Conservation (phyloP, 2,797 vertebrate species). For the Coracias cyanogaster region DNA sequence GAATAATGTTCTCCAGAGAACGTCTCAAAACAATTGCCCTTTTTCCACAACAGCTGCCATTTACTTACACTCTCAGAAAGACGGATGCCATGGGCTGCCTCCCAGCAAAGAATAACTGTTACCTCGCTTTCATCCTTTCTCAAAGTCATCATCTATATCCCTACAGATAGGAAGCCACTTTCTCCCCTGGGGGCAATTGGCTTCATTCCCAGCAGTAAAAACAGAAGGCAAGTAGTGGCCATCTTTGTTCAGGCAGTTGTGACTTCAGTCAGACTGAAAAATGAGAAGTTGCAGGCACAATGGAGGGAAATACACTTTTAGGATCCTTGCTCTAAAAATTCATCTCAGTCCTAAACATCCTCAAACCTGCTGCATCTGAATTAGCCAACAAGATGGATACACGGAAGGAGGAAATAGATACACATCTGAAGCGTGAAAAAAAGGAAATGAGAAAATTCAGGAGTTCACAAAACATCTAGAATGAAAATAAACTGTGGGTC, state of each 20-base stretch:
- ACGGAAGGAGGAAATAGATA: background rate
- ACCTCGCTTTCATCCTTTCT: slow-evolving; percentile 42
- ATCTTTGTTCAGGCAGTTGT: slow-evolving; percentile 22
- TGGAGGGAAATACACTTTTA: background rate
- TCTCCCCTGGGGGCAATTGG: slow-evolving; percentile 38
- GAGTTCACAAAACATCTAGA: background rate
- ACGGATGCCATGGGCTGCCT: slow-evolving; percentile 33
- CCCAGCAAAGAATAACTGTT: slow-evolving; percentile 51
- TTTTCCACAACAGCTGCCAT: slow-evolving; percentile 54
- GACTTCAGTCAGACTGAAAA: slow-evolving; percentile 26
- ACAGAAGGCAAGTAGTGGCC: slow-evolving; percentile 47
- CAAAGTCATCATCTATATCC: slow-evolving; percentile 33
- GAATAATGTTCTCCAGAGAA: slow-evolving; percentile 24
- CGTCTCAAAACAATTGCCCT: slow-evolving; percentile 28
- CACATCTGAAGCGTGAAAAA: fast-evolving
- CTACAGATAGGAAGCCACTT: slow-evolving; percentile 32
- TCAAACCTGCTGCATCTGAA: background rate
- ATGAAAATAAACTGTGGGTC: background rate
- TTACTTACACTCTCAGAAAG: slow-evolving; percentile 27
- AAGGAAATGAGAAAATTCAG: background rate
- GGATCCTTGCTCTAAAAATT: background rate
- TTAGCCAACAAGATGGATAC: background rate
- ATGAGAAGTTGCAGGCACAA: slow-evolving; percentile 11
- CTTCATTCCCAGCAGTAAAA: slow-evolving; percentile 35
- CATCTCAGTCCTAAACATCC: background rate